phyloP scores from a whole-genome alignment of 2,113 vertebrate species.

The Sebastes fasciatus region DNA sequence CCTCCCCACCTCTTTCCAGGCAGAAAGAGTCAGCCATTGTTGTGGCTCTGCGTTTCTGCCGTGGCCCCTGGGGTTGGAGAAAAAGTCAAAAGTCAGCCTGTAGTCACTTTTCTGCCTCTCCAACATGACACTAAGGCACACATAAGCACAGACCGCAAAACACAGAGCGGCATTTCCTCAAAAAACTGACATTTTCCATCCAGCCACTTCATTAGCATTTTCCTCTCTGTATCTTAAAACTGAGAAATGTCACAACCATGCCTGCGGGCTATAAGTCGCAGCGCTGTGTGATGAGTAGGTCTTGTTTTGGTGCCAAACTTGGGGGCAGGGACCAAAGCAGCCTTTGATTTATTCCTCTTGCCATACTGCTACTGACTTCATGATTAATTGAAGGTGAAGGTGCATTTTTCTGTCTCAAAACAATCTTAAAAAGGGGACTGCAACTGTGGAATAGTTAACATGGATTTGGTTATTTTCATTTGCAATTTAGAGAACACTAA shows the following conservation, averaged over 20 bases:
- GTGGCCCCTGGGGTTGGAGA: constrained; percentile 38
- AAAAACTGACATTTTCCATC: constrained; percentile 77
- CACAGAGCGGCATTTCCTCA: constrained; percentile 36
- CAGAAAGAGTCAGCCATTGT: constrained; percentile 72
- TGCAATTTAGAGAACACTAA: constrained; percentile 9
- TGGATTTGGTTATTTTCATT: constrained; percentile 4
- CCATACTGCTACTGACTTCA: constrained; percentile 70
- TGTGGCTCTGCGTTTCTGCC: constrained; percentile 55
- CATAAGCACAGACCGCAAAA: constrained; percentile 45
- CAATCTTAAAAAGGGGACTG: constrained; percentile 20
- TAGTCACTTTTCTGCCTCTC: constrained; percentile 63
- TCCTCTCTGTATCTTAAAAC: constrained; percentile 78
- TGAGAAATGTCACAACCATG: constrained; percentile 82
- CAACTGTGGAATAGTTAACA: constrained; percentile 13
- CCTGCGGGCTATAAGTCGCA: constrained; percentile 77
- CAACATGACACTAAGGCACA: constrained; percentile 48
- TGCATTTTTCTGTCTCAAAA: constrained; percentile 55
- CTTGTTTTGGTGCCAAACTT: constrained; percentile 80
- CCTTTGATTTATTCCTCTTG: constrained; percentile 80
- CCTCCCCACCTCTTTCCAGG: constrained; percentile 54
- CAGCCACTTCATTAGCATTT: constrained; percentile 83
- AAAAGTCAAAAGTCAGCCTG: constrained; percentile 64
- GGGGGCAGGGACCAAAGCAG: constrained; percentile 70
- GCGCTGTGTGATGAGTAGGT: constrained; percentile 74
- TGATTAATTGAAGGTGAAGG: constrained; percentile 81